A percentile compares a stretch with the other conserved stretches of the same genome.
These are phyloP conservation scores for Volucella inflata DNA, from an alignment of 2,888 invertebrate genomes.

Conservation along the genomic window DNA sequence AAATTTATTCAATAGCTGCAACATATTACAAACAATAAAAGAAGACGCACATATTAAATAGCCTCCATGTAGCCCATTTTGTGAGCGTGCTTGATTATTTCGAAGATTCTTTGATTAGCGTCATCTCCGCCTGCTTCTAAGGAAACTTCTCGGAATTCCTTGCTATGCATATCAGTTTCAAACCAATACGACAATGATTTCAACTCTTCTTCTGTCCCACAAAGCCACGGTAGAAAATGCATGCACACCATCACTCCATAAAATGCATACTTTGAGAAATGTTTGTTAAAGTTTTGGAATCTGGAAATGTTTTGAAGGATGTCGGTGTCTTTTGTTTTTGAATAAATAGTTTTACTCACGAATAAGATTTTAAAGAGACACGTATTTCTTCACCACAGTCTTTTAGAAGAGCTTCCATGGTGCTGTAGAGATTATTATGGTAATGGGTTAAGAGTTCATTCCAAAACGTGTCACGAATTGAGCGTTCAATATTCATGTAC, in stretches of 20 bases:
- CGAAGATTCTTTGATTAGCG: conserved; percentile 78
- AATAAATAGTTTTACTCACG: not conserved
- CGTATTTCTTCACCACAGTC: conserved; percentile 54
- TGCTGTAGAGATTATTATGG: conserved; percentile 78
- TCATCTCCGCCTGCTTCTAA: conserved; percentile 80
- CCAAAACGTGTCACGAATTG: conserved; percentile 78
- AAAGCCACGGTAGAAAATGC: conserved; percentile 82
- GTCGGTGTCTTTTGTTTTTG: not conserved
- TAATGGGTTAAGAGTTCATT: conserved; percentile 79
- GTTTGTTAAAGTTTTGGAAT: conserved; percentile 79
- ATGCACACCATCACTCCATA: conserved; percentile 82
- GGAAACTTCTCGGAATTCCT: conserved; percentile 79
- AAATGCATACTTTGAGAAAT: conserved; percentile 81
- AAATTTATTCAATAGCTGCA: no score
- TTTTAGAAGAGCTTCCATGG: conserved; percentile 78
- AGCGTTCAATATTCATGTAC: conserved; percentile 80
- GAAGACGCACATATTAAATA: no score
- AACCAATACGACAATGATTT: conserved; percentile 79
- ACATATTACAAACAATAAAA: no score
- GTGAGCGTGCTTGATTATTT: conserved; percentile 80
- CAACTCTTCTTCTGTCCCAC: conserved; percentile 80
- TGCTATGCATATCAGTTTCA: conserved; percentile 79
- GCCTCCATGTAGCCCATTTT: conserved; percentile 81
- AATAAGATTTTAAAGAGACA: not conserved
- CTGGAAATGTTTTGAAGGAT: conserved; percentile 66